phyloP scores from a whole-genome alignment of 1,140 invertebrate species.

The Leptinotarsa texana region DNA sequence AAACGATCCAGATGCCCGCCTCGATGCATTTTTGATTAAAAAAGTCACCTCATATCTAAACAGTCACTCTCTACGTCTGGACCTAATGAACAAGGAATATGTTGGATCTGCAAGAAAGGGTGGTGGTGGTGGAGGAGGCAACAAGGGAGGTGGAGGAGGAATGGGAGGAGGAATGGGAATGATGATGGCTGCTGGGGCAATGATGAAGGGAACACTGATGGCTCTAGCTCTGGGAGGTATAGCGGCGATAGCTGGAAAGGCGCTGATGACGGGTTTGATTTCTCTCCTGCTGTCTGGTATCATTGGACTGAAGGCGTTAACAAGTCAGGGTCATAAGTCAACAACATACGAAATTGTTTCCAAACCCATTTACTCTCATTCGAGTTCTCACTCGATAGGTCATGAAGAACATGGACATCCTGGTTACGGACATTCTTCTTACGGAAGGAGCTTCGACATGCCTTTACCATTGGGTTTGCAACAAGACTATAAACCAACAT shows the following conservation, averaged over 20 bases:
- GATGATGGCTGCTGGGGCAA: conserved; percentile 62
- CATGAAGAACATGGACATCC: conserved; percentile 65
- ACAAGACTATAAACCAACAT: conserved; percentile 45
- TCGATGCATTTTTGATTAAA: conserved; percentile 75
- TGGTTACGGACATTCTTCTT: conserved; percentile 63
- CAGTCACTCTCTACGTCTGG: conserved; percentile 72
- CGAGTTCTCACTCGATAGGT: conserved; percentile 71
- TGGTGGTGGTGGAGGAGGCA: conserved; percentile 54
- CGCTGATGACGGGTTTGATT: conserved; percentile 80
- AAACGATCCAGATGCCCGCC: conserved; percentile 71
- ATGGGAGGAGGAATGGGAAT: conserved; percentile 63
- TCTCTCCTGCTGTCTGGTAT: conserved; percentile 77
- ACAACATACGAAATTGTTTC: conserved; percentile 84
- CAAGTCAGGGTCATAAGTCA: conserved; percentile 68
- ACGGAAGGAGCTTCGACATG: conserved; percentile 57
- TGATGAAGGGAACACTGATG: conserved; percentile 75
- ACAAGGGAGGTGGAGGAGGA: conserved; percentile 57
- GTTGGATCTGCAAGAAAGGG: conserved; percentile 56
- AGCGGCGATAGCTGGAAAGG: conserved; percentile 78
- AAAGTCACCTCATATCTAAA: conserved; percentile 73
- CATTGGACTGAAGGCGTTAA: conserved; percentile 73
- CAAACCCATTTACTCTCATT: conserved; percentile 75
- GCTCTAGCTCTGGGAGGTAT: conserved; percentile 75
- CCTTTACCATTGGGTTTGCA: conserved; percentile 52
- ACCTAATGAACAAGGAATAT: conserved; percentile 68